These are phyloP conservation scores for Oscheius myriophilus DNA, from an alignment of 2,888 invertebrate species.

Conservation along the genomic window DNA sequence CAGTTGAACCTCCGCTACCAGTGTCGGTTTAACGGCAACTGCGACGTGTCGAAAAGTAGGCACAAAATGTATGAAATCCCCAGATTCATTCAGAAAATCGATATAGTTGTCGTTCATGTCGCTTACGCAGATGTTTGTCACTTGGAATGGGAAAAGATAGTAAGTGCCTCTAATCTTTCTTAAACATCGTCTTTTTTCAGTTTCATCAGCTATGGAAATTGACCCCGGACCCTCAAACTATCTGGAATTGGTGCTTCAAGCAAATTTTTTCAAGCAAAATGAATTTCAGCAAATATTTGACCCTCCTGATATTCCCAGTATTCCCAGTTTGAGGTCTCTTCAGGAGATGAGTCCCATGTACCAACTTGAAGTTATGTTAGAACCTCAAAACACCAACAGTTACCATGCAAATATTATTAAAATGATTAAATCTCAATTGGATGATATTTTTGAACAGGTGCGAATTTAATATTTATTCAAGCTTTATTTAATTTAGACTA, in stretches of 20 bases:
- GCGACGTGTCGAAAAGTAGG: constrained; percentile 51
- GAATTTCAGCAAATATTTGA: not conserved
- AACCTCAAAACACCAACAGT: not conserved
- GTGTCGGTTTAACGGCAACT: constrained; percentile 43
- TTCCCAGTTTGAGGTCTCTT: not conserved
- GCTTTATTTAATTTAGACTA: not conserved
- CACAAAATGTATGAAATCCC: not conserved
- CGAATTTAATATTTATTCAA: not conserved
- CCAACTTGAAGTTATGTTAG: not conserved
- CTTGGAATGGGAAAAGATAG: constrained; percentile 48
- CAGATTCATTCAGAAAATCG: constrained; percentile 42
- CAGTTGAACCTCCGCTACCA: constrained; percentile 41
- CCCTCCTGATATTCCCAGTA: not conserved
- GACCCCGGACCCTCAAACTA: too few species aligned
- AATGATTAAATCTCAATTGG: constrained; percentile 35
- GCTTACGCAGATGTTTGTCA: constrained; percentile 42
- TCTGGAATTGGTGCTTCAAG: not conserved
- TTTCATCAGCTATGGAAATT: too few species aligned
- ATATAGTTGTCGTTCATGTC: constrained; percentile 47
- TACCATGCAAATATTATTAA: constrained; percentile 38
- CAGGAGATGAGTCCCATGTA: too few species aligned
- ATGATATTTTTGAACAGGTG: constrained; percentile 36
- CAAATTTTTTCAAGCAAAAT: not conserved
- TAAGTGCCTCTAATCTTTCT: constrained; percentile 16
- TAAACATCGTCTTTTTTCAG: not conserved